Evolutionary conservation across 2,113 vertebrate genomes (phyloP), one percentile per base, ranked within the genome.

Genomic region (Tretioscincus oriximinensis): DNA sequence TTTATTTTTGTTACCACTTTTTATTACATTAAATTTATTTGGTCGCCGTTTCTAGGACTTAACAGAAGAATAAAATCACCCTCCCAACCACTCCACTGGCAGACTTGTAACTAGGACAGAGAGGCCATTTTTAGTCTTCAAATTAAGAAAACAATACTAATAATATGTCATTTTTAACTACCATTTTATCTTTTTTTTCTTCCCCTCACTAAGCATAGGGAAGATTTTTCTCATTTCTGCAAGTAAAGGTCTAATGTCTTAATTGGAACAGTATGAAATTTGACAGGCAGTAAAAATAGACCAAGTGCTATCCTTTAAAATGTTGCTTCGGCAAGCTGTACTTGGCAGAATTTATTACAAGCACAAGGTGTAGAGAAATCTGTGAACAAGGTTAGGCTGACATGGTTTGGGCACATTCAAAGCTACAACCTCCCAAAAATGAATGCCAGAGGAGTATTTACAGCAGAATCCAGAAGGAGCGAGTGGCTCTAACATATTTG

Each of bases 371-470:
- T 87, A 75, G 89, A 65, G 84, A 84, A 60, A 35, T 89, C 85
- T 83, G 79, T 29, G 77, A 4, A 70, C 84, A 86, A 88, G 78
- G 88, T 93, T 86, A 94, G 89, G 90, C 71, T 85, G 85, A 85
- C 28, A 76, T 73, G 80, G 74, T 90, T 83, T 89, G 86, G 87
- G 54, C 85, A 87, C 78, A 87, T 77, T 78, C 85, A 91, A 71
- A 93, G 81, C 82, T 74, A 76, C 87, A 71, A 72, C 87, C 77
- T 94, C 86, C 90, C 85, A 71, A 91, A 41, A 94, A 90, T 87
- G 84, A 21, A 82, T 82, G 49, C 92, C 94, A 94, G 88, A 10
- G 20, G 72, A 80, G 88, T 94, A 94, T 95, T 96, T 95, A 95
- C 91, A 92, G 84, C 89, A 91, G 88, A 94, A 90, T 89, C 94